These are phyloP conservation scores for Acrocyrtus sp. DNA, from an alignment of 2,888 invertebrate species.

Conservation along the genomic window DNA sequence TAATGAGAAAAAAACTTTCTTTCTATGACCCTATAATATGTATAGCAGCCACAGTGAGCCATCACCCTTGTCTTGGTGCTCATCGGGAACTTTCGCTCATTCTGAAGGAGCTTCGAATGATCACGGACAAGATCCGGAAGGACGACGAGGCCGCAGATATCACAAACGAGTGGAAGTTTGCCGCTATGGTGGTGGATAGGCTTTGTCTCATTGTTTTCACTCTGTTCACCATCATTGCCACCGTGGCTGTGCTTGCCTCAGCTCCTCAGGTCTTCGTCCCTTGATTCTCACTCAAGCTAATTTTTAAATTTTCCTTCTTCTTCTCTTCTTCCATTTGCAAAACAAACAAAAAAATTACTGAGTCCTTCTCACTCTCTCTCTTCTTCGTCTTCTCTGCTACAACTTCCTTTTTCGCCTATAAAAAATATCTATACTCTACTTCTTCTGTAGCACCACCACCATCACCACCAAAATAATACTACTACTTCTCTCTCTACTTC, in stretches of 20 bases:
- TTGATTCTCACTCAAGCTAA: constrained; percentile 60
- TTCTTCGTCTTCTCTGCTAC: constrained; percentile 29
- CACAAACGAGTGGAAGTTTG: constrained; percentile 98
- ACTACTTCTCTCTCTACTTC: constrained; percentile 10
- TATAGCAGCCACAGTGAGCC: constrained; percentile 74
- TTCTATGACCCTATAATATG: too few species aligned
- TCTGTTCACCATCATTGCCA: constrained; percentile 96
- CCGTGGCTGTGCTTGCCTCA: constrained; percentile 95
- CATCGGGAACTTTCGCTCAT: constrained; percentile 95
- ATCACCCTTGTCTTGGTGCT: constrained; percentile 79
- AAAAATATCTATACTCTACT: too few species aligned
- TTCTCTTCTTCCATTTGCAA: too few species aligned
- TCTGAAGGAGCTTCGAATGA: constrained; percentile 89
- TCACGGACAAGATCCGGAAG: constrained; percentile 93
- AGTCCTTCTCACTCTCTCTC: not conserved
- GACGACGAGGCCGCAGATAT: constrained; percentile 94
- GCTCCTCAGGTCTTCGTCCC: constrained; percentile 77
- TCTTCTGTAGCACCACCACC: too few species aligned
- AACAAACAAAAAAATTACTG: constrained; percentile 29
- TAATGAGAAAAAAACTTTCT: too few species aligned
- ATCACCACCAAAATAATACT: not conserved
- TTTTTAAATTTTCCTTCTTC: constrained; percentile 45
- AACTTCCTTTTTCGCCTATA: constrained; percentile 5
- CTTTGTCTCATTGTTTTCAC: constrained; percentile 99
- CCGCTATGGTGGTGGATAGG: constrained; percentile 98